Conservation (phyloP, 2,113 vertebrate genomes). For the Semnopithecus entellus region DNA sequence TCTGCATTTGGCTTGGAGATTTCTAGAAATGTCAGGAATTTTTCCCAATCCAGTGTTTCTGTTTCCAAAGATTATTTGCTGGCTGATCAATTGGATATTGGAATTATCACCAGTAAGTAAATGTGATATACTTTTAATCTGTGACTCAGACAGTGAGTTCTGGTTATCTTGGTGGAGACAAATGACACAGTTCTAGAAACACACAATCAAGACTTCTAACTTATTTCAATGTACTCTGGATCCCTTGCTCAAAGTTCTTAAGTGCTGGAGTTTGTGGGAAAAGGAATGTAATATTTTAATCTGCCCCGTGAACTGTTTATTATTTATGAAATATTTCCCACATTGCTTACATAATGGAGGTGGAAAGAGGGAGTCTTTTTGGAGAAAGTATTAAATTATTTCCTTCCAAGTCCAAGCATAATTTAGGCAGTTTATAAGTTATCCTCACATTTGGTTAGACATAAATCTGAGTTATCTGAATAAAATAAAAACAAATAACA, state of each 20-base stretch:
- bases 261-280: slow-evolving; percentile 68
- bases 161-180: background rate
- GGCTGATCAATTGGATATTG: background rate
- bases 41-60: background rate
- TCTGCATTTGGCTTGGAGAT: background rate
- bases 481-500: slow-evolving; percentile 41
- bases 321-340: slow-evolving; percentile 75
- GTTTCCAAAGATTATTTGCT: slow-evolving; percentile 33
- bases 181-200: background rate
- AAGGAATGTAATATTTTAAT: slow-evolving; percentile 69
- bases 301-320: slow-evolving; percentile 52
- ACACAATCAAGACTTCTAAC: background rate
- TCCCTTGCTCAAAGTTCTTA: slow-evolving; percentile 68
- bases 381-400: slow-evolving; percentile 74
- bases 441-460: slow-evolving; percentile 22
- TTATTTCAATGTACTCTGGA: slow-evolving; percentile 63
- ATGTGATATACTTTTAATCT: background rate
- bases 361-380: slow-evolving; percentile 74
- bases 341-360: slow-evolving; percentile 72
- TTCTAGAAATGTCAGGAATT: slow-evolving; percentile 16
- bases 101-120: slow-evolving; percentile 36
- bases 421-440: slow-evolving; percentile 53
- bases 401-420: slow-evolving; percentile 73
- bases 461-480: slow-evolving; percentile 37
- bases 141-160: background rate